A percentile compares a stretch with the other conserved stretches of the same genome.
Conservation (phyloP, 2,888 invertebrate genomes). For the Gastrophysa polygoni region DNA sequence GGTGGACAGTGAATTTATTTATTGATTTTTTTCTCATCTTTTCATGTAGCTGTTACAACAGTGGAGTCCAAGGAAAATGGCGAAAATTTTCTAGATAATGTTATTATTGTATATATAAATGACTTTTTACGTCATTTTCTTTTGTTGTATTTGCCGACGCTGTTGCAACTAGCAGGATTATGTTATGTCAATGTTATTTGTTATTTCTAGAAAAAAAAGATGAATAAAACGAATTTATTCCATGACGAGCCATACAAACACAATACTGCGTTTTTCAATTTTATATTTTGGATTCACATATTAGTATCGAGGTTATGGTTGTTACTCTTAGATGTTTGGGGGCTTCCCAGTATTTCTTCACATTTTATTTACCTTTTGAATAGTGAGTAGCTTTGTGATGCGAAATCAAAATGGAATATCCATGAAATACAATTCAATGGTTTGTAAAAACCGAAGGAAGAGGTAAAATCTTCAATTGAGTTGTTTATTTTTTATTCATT, state of each 20-base stretch:
- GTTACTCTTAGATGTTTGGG: neutral
- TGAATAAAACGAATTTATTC: conserved; percentile 7
- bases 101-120: neutral
- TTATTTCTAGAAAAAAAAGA: conserved; percentile 20
- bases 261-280: neutral
- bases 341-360: too few species aligned
- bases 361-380: too few species aligned
- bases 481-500: too few species aligned
- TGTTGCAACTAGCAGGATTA: conserved; percentile 5
- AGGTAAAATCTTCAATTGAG: too few species aligned
- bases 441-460: too few species aligned
- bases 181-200: conserved; percentile 20
- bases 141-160: neutral
- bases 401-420: too few species aligned
- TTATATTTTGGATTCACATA: neutral
- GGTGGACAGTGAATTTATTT: neutral
- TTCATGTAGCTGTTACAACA: neutral
- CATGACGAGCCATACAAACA: neutral
- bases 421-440: too few species aligned
- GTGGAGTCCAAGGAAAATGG: neutral
- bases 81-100: neutral
- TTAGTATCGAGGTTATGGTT: neutral
- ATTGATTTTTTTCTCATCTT: neutral
- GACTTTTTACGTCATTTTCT: neutral
- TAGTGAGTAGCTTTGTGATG: too few species aligned